A percentile compares a stretch with the other conserved stretches of the same genome.
These are phyloP conservation scores for Equus przewalskii DNA, from an alignment of 2,113 vertebrate genomes.

Conservation along the genomic window DNA sequence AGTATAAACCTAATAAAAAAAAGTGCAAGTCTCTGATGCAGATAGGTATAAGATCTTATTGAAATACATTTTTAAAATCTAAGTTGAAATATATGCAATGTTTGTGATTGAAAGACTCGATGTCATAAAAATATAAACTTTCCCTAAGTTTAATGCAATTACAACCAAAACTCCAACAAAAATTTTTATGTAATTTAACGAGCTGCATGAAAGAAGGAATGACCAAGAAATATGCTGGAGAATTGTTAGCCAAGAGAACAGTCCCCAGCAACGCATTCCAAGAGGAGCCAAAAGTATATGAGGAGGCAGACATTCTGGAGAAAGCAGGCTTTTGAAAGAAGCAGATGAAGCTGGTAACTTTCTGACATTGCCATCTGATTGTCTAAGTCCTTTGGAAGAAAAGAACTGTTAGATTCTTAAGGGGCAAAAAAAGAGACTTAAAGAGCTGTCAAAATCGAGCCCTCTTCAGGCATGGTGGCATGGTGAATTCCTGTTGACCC, in stretches of 20 bases:
- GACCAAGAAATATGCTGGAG: background rate
- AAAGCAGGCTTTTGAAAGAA: background rate
- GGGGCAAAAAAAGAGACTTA: background rate
- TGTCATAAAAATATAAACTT: background rate
- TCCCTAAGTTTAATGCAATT: background rate
- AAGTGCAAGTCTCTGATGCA: background rate
- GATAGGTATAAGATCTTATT: background rate
- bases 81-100: background rate
- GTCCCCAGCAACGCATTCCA: background rate
- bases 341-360: background rate
- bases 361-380: background rate
- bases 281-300: background rate
- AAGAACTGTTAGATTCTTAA: background rate
- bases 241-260: background rate
- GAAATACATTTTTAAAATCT: background rate
- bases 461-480: background rate
- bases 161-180: background rate
- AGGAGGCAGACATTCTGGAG: background rate
- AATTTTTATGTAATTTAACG: constrained; percentile 21
- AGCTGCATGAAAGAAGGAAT: background rate
- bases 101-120: background rate
- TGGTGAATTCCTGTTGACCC: background rate
- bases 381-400: background rate
- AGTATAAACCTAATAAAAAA: background rate
- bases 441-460: background rate